Evolutionary conservation across 92 coral and sea anemone genomes (phyloP), one percentile per base, ranked within the genome.

Genomic region (Umimayanthus kanabou): DNA sequence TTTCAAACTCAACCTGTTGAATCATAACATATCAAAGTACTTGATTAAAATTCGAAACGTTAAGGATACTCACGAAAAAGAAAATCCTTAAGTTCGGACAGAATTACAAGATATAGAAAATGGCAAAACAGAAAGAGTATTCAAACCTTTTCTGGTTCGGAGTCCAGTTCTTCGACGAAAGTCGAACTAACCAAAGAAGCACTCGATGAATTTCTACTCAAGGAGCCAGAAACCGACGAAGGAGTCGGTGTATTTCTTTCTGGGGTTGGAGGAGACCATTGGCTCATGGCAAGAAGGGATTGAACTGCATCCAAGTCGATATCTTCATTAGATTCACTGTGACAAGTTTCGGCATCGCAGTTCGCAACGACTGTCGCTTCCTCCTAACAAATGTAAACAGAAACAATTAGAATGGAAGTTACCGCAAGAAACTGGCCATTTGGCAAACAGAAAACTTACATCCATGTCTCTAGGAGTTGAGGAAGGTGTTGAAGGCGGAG

Each of bases 401-500:
- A 87, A 83, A 69, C 5, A 2, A 67, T 61, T 28, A 69, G 22
- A 80, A 43, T 81, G 84, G 26, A 73, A 47, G 16, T 29, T 49
- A 83, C 20, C 11, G 15, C 26, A n/a, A 25, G 66, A 73, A 81
- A 30, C 1, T 80, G 18, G 72, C 73, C 5, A 57, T 13, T 81
- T 57, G 49, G 55, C n/a, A 7, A 55, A 73, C 50, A 37, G 30
- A 45, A 53, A 87, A 87, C 97, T 95, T 89, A 97, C 99, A 81
- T 97, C 99, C 94, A 96, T 93, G 20, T 93, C 95, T 67, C 93
- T 92, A 67, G 79, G 87, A 80, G 92, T 79, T 72, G 95, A 92
- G 83, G 96, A 95, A 90, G 99, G 99, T 88, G 98, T 97, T 80
- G 98, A 92, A 89, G 99, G 99, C 83, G 99, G 99, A 93, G 99